Percentiles rank a stretch among this genome's conserved stretches.
These are phyloP conservation scores for Syngnathus typhle DNA, from an alignment of 2,113 vertebrate genomes.

Conservation along the genomic window DNA sequence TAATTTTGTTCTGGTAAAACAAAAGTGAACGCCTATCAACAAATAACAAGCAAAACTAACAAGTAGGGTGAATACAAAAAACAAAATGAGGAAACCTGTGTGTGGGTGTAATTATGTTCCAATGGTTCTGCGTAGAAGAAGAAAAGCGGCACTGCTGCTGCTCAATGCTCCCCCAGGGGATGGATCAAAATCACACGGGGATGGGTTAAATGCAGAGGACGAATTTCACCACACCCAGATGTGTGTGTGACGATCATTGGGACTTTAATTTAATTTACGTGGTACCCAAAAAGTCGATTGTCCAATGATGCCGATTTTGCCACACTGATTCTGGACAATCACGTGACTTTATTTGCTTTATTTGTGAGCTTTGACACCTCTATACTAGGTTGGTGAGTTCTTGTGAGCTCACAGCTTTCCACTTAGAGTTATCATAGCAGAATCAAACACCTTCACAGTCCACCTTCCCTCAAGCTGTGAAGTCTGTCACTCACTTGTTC, in stretches of 20 bases:
- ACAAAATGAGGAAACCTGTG: constrained; percentile 39
- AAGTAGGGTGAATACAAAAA: constrained; percentile 39
- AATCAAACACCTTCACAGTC: not conserved
- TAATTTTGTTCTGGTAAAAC: constrained; percentile 63
- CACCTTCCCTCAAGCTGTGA: not conserved
- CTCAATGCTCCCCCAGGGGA: too few species aligned
- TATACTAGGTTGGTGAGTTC: not conserved
- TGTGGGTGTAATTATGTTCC: constrained; percentile 46
- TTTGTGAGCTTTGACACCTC: not conserved
- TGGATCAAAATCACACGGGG: too few species aligned
- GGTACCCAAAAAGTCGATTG: too few species aligned
- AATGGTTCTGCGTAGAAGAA: constrained; percentile 43
- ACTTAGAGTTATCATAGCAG: not conserved
- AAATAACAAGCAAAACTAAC: constrained; percentile 56
- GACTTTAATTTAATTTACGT: too few species aligned
- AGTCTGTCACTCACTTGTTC: constrained; percentile 30
- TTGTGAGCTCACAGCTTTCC: not conserved
- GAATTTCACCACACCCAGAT: too few species aligned
- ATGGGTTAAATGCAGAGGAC: too few species aligned
- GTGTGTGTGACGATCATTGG: too few species aligned
- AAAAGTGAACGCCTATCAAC: constrained; percentile 57
- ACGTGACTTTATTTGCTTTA: not conserved
- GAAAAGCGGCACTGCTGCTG: too few species aligned
- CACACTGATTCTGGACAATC: too few species aligned
- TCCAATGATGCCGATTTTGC: too few species aligned